Base-by-base conservation (phyloP, 2,888 invertebrate genomes). In the Amblyteles armatorius region DNA sequence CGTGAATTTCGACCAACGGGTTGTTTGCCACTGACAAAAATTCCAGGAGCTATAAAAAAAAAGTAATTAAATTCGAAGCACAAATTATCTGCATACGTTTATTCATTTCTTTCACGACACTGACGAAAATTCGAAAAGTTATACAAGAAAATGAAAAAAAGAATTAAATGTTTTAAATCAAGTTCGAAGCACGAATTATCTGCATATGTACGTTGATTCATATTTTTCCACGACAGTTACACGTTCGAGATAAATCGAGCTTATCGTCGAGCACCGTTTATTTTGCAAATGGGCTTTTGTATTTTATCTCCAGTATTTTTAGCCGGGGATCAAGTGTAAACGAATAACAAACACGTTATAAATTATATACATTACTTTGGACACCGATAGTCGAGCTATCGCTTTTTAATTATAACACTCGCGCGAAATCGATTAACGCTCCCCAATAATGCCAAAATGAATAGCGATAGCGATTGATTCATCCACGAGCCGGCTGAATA, bases 1-100 rank as follows among this genome's bases (percentile, higher is more conserved):
- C 91, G 77, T 94, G 93, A n/a, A 93, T 91, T 11, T 93, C 91
- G 16, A 84, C 82, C 16, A 94, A 89, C 3, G 94, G 94, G 79
- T 94, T 94, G 60, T 90, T 88, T 1, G 93, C 91, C 16, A 94
- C 29, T 4, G 92, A 92, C 3, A 94, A 89, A 78, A 89, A 91
- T 40, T 91, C 90, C 72, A 94, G 84, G 52, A 90, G 79, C 94
- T 94, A 84, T 69, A 89, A 87, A 69, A 26, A 2, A 74, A 26
- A 33, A 11, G 26, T 63, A 13, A 13, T 55, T 22, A 55, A 19
- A 55, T 55, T 55, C n/a, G 52, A 22, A 55, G 60, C 11, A 60
- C 26, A 1, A 55, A 55, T 9, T 2, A 33, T 26, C 26, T 11
- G 26, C 2, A 26, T 60, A 3, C 9, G 26, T 60, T 60, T 13